Evolutionary conservation across 2,113 vertebrate species (phyloP), one percentile per base, ranked within the genome.

Genomic region (Xiphias gladius): DNA sequence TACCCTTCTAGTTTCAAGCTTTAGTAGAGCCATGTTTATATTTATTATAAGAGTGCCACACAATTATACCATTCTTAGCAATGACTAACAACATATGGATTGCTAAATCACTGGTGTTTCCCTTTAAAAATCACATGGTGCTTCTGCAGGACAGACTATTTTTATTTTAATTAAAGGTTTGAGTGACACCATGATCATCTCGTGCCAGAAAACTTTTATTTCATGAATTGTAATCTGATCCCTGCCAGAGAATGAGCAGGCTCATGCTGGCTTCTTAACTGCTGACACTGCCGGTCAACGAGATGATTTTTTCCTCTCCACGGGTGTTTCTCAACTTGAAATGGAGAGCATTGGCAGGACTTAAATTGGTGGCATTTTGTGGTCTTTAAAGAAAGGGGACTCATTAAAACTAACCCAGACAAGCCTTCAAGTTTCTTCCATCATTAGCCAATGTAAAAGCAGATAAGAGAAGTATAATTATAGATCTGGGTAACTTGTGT

Each of bases 351-450:
- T 97, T 99, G 97, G 96, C 96, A 97, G 96, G 96, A 96, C 97
- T 96, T 97, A 97, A 98, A 98, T 98, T 97, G 97, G 97, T 97
- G 96, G 95, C 95, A 94, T 97, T 98, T 97, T 97, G 97, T 97
- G 95, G 94, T 96, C 96, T 96, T 96, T 93, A 96, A 96, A 97
- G 87, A 90, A 92, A 94, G 86, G 95, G 95, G 96, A 95, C 98
- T 99, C 97, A 98, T 99, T 99, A 99, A 97, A 98, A 96, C 92
- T 93, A 93, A 76, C 87, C 94, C 91, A 87, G 85, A 96, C 96
- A 93, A 94, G 90, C 95, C 95, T 94, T 96, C 95, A 95, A 96
- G 95, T 96, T 96, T 89, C 93, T 96, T 94, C 95, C 96, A 97
- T 98, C 97, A 96, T 98, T 98, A 99, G 96, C 95, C 93, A 86